Base-by-base conservation (phyloP, 2,888 invertebrate genomes). In the Belgica antarctica region DNA sequence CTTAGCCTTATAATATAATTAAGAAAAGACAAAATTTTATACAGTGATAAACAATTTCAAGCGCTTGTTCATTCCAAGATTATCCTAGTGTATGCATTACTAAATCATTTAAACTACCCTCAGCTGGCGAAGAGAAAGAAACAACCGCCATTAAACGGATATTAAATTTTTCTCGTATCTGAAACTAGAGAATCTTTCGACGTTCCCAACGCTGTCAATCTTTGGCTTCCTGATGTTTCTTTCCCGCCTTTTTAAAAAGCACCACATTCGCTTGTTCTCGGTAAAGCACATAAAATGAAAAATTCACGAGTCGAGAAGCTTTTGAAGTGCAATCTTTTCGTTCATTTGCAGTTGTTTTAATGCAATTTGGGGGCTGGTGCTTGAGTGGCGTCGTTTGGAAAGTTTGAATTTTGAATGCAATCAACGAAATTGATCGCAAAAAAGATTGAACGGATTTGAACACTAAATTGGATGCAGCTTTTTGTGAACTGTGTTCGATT, bases 81-180 rank as follows among this genome's bases (percentile, higher is more conserved):
- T 52, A 52, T 52, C 22, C 52, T 31, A 8, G 19, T 52, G 22
- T 12, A 52, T 22, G 17, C 52, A 62, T 62, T 34, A 62, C 31
- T 62, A 62, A 62, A 62, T 62, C 62, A 62, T 62, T 62, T 34
- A 25, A 61, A 61, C 34, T 25, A 24, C 57, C 22, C 52, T n/a
- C 41, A 41, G 41, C 41, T 15, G n/a, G 15, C 22, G 17, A 52
- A 52, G 59, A 59, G n/a, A 59, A 27, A 59, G 12, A 10, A 59
- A 59, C 7, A 31, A 15, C 34, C 34, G 62, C 62, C 22, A 62
- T 62, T 31, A 62, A 62, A 19, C 62, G 62, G 62, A 62, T 62
- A 62, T 62, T 62, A 62, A 24, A 31, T 62, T 62, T 62, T 34
- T 7, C 15, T 34, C 17, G 34, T 31, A 62, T 62, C 62, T 31